These are phyloP conservation scores for Pelecanus crispus DNA, from an alignment of 2,113 vertebrate genomes.

Conservation along the genomic window DNA sequence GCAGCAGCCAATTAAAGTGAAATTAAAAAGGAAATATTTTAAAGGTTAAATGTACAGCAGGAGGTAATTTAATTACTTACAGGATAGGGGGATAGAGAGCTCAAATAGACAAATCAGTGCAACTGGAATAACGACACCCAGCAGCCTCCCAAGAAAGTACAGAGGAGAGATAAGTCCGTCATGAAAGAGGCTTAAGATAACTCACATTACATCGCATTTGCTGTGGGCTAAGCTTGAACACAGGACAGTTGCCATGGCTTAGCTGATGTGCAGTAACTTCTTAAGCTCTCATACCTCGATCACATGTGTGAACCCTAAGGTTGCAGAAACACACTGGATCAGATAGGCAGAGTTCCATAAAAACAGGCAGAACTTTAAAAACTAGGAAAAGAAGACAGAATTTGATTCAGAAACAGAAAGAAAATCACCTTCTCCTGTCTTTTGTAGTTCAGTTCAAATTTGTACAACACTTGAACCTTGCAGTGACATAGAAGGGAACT, in stretches of 20 bases:
- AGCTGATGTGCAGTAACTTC: neutral
- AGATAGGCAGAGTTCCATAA: neutral
- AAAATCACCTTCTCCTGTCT: neutral
- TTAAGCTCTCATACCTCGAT: neutral
- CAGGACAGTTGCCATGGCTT: neutral
- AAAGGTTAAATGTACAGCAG: neutral
- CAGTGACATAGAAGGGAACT: neutral
- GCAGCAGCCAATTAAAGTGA: neutral
- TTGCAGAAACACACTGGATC: neutral
- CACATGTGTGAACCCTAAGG: neutral
- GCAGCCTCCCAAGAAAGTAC: neutral
- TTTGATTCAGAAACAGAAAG: neutral
- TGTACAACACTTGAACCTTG: neutral
- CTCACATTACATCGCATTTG: neutral
- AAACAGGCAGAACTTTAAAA: neutral
- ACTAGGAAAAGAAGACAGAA: neutral
- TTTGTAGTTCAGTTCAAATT: neutral
- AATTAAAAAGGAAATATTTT: neutral
- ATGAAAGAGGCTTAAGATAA: slow-evolving; percentile 28
- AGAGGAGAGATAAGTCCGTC: neutral
- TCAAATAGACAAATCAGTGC: neutral
- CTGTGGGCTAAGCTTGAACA: neutral
- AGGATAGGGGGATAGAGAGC: neutral
- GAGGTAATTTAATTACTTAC: neutral
- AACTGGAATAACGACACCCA: neutral